Evolutionary conservation across 1,140 invertebrate species (phyloP), one percentile per base, ranked within the genome.

Genomic region (Cydia splendana): DNA sequence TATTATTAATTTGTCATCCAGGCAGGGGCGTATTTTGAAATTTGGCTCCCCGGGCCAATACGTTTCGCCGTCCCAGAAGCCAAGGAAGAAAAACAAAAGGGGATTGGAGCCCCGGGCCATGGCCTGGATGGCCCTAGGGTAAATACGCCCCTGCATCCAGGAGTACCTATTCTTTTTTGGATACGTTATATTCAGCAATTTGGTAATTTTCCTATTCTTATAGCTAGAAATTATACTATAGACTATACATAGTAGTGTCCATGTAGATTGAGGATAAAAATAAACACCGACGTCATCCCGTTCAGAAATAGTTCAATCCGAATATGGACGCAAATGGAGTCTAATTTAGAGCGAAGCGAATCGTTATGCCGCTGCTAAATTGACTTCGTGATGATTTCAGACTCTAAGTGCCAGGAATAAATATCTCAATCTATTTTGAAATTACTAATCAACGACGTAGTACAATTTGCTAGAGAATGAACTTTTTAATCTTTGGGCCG

Each of bases 261-360:
- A 34, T 45, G 2, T 10, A 45, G 30, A 71, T 42, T 42, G 30
- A 71, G 30, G 15, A 42, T 13, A 71, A n/a, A 71, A 71, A 71
- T 71, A 71, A 71, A 71, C 67, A 18, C 38, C n/a, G 67, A 71
- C 67, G 67, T 71, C 38, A 71, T 71, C 67, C 67, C 67, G 67
- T 10, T n/a, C 67, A 71, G 67, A 45, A 69, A 71, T 71, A 71
- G 67, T 71, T 71, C 67, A 71, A 38, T 71, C 67, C 67, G 18
- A 71, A 71, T 71, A 71, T 71, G 67, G 38, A 18, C 67, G 30
- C 67, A 71, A 71, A 71, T 71, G 67, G 67, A 71, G 30, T 71
- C 67, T 71, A 71, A 71, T 71, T 71, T 71, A 71, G 67, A 71
- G n/a, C 67, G 67, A 42, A 45, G 67, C 67, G 67, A 71, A 38